Evolutionary conservation across 2,113 vertebrate species (phyloP).

Genomic region (Carollia perspicillata): DNA sequence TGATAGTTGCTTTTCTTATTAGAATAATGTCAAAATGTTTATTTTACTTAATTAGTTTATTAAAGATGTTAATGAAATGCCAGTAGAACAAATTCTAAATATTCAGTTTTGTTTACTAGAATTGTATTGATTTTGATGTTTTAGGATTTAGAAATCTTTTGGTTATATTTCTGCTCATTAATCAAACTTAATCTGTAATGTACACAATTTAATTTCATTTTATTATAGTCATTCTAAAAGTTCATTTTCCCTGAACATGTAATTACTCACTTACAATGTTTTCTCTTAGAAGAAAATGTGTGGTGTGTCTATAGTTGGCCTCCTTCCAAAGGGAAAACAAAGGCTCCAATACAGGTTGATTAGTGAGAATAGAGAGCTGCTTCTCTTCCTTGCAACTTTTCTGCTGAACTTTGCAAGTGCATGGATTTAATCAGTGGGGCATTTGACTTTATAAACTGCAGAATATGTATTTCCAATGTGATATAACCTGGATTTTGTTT

Average conservation of each 20-base stretch:
- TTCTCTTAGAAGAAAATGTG: neutral
- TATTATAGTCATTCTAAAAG: slow-evolving; percentile 35
- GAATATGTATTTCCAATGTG: neutral
- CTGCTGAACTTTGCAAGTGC: slow-evolving; percentile 40
- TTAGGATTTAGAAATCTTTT: slow-evolving; percentile 37
- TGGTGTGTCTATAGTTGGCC: neutral
- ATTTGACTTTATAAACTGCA: slow-evolving; percentile 7
- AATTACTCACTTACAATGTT: neutral
- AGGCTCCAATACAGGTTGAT: neutral
- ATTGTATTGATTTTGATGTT: slow-evolving; percentile 11
- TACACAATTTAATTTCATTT: neutral
- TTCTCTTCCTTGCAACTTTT: neutral
- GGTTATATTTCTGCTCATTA: slow-evolving; percentile 11
- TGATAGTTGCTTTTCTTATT: neutral
- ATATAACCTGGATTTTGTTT: slow-evolving; percentile 33
- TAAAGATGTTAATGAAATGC: neutral
- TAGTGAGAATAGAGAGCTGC: neutral
- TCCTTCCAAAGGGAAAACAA: neutral
- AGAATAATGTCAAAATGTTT: neutral
- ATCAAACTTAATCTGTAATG: slow-evolving; percentile 18
- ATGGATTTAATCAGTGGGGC: slow-evolving; percentile 1
- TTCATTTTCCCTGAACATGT: neutral
- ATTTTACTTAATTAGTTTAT: neutral
- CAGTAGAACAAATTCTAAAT: neutral
- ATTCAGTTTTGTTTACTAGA: neutral